Evolutionary conservation across 2,113 vertebrate genomes (phyloP).

Genomic region (Lophura nycthemera): DNA sequence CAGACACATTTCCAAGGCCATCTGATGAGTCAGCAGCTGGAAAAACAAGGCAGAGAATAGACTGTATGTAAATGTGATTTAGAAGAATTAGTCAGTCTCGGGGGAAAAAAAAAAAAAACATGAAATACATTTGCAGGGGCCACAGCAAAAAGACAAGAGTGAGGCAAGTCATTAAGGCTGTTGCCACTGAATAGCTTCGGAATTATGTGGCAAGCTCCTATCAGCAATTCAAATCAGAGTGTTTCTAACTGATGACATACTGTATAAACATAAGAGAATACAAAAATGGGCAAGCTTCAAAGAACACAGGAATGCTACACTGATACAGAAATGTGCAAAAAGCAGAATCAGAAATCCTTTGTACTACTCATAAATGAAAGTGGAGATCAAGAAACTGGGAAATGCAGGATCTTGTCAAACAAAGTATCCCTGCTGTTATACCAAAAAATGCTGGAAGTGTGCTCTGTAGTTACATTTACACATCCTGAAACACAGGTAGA

Average conservation of each 20-base stretch:
- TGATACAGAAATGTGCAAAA: background rate
- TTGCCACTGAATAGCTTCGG: background rate
- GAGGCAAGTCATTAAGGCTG: background rate
- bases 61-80: background rate
- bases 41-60: background rate
- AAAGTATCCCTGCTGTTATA: background rate
- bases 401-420: background rate
- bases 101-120: background rate
- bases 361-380: background rate
- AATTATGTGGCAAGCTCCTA: background rate
- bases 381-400: background rate
- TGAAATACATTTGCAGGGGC: background rate
- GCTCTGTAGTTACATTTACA: background rate
- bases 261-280: background rate
- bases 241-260: background rate
- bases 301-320: background rate
- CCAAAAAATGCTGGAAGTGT: background rate
- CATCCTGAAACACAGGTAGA: background rate
- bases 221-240: constrained; percentile 45
- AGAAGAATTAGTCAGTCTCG: background rate
- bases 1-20: background rate
- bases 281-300: constrained; percentile 11
- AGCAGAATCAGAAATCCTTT: constrained; percentile 6
- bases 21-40: background rate
- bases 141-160: background rate